Evolutionary conservation across 2,888 invertebrate species (phyloP).

Genomic region (Salticus scenicus): DNA sequence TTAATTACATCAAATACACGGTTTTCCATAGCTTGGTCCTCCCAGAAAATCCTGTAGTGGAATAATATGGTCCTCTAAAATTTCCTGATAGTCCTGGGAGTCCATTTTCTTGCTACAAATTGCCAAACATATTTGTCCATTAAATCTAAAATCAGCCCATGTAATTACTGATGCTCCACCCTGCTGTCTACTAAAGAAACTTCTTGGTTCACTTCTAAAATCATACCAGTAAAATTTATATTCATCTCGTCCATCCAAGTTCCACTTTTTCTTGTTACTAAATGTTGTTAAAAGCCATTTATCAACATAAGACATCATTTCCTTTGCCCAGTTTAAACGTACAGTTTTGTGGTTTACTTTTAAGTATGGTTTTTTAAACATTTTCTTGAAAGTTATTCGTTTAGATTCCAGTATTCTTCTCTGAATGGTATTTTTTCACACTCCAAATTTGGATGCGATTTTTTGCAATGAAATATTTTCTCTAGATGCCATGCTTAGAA

Average conservation of each 20-base stretch:
- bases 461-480: no score
- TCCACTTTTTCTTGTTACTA: no score
- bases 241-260: not conserved
- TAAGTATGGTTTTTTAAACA: no score
- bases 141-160: not conserved
- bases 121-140: not conserved
- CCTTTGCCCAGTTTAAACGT: no score
- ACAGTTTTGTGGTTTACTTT: no score
- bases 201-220: not conserved
- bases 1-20: no score
- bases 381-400: no score
- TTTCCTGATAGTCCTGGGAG: not conserved
- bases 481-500: constrained; percentile 4
- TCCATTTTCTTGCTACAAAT: not conserved
- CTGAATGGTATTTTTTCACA: no score
- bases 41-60: not conserved
- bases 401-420: no score
- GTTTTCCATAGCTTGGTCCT: not conserved
- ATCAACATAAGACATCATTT: not conserved
- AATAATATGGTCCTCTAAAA: not conserved
- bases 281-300: not conserved
- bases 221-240: not conserved
- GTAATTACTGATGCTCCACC: not conserved
- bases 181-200: not conserved
- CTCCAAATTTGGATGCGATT: no score